A percentile compares a stretch with the other conserved stretches of the same genome.
Conservation (phyloP, 2,113 vertebrate genomes). For the Tetraodon nigroviridis region DNA sequence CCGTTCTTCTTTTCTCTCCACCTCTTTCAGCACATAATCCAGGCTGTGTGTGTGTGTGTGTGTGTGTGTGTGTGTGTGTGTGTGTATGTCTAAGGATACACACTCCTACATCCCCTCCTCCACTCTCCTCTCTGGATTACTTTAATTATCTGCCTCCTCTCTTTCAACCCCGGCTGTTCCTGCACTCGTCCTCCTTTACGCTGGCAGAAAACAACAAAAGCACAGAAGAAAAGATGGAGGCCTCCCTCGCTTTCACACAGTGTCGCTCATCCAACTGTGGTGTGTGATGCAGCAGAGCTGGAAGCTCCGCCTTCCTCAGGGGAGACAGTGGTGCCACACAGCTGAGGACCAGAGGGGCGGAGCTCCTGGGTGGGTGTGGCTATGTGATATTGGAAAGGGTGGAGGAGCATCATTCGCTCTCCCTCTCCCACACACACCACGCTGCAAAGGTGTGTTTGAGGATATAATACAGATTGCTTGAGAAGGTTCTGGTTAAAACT, state of each 20-base stretch:
- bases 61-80: slow-evolving; percentile 29
- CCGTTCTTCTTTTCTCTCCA: slow-evolving; percentile 57
- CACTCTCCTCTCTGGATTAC: slow-evolving; percentile 54
- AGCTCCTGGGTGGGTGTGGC: too few species aligned
- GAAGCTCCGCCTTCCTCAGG: too few species aligned
- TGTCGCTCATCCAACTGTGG: slow-evolving; percentile 31
- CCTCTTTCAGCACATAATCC: slow-evolving; percentile 67
- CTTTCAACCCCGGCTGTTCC: not conserved
- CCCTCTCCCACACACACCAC: too few species aligned
- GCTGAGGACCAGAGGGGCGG: too few species aligned
- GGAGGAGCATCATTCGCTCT: too few species aligned
- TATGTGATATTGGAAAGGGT: too few species aligned
- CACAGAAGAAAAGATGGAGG: slow-evolving; percentile 14
- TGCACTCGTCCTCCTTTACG: slow-evolving; percentile 5
- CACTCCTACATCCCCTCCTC: slow-evolving; percentile 69
- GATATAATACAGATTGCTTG: too few species aligned
- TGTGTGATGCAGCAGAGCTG: too few species aligned
- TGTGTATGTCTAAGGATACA: slow-evolving; percentile 64
- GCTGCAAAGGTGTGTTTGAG: too few species aligned
- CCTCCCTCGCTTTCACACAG: slow-evolving; percentile 22
- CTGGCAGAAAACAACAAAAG: not conserved
- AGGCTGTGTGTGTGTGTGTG: slow-evolving; percentile 45
- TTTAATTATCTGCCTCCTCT: slow-evolving; percentile 59
- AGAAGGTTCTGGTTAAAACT: too few species aligned
- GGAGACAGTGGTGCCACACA: too few species aligned